These are phyloP conservation scores for Eunapius fragilis DNA, from an alignment of 37 sponge, comb jelly and placozoan genomes.

Conservation along the genomic window DNA sequence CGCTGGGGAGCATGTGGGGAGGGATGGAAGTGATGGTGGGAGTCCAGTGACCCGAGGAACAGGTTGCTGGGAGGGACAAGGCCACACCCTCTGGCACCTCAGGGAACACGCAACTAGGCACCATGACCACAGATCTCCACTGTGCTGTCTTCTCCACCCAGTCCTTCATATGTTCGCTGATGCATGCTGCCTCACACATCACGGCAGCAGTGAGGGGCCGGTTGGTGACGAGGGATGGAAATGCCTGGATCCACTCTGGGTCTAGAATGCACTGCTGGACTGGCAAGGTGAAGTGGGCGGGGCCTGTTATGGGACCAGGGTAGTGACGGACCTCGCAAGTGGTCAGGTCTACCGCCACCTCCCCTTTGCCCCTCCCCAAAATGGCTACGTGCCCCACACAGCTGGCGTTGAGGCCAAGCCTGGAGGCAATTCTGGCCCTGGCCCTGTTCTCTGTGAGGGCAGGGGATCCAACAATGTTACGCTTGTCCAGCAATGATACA, in stretches of 20 bases:
- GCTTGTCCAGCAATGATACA: slow-evolving; percentile 20
- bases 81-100: slow-evolving; percentile 27
- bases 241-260: slow-evolving; percentile 40
- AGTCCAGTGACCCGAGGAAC: slow-evolving; percentile 26
- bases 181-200: neutral
- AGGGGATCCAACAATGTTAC: slow-evolving; percentile 36
- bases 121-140: slow-evolving; percentile 39
- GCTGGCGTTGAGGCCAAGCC: slow-evolving; percentile 35
- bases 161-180: neutral
- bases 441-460: slow-evolving; percentile 48
- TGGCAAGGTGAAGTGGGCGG: slow-evolving; percentile 50
- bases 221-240: neutral
- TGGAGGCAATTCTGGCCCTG: slow-evolving; percentile 49
- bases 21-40: neutral
- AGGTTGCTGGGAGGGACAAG: slow-evolving; percentile 25
- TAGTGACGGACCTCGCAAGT: slow-evolving; percentile 13
- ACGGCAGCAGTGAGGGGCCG: neutral
- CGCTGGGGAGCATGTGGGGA: neutral
- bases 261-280: slow-evolving; percentile 57
- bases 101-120: neutral
- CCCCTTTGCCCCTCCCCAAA: slow-evolving; percentile 18
- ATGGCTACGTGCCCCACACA: slow-evolving; percentile 37
- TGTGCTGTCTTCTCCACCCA: neutral
- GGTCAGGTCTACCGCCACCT: neutral
- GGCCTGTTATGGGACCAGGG: slow-evolving; percentile 66